Evolutionary conservation across 2,797 vertebrate genomes (phyloP), one percentile per base, ranked within the genome.

Genomic region (Anguilla marmorata): DNA sequence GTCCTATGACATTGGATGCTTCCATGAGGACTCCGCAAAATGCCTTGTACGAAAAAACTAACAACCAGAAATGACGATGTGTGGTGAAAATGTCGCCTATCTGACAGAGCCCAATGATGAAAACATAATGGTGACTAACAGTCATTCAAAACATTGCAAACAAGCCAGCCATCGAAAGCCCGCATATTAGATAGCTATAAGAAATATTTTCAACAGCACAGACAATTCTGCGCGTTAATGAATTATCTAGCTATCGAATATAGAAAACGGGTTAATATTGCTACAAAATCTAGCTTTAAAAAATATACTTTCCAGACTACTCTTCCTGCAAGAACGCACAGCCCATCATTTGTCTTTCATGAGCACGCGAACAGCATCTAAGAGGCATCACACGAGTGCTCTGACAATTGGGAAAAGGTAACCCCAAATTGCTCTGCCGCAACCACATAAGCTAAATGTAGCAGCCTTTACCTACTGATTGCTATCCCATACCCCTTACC

Each of bases 401-500:
- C 37, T 19, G 45, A 14, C 86, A 66, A 63, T 50, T 52, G 48
- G 86, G 56, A 56, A 27, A 48, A 37, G 79, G 37, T 3, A 41
- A 56, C 21, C 4, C 30, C 19, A 80, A 33, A 37, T 33, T 56
- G 63, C 41, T 27, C 12, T 69, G 83, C 21, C 16, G 4, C 83
- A 56, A 27, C n/a, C 11, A 56, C n/a, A 27, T 3, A 21, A 48
- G n/a, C 19, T 52, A 33, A 0, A 80, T 27, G 24, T 16, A 48
- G 79, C 41, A 48, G 24, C 45, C 5, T 41, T 82, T 50, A 50
- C 19, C 41, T n/a, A 82, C 48, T n/a, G 6, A 48, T 79, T 16
- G 33, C 14, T 21, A 45, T 74, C 33, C 41, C 79, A 41, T 45
- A 56, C 54, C 85, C 76, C 37, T 95, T 94, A 99, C 98, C 98